Conservation (phyloP, 2,888 invertebrate species). For the Lasioglossum morio region DNA sequence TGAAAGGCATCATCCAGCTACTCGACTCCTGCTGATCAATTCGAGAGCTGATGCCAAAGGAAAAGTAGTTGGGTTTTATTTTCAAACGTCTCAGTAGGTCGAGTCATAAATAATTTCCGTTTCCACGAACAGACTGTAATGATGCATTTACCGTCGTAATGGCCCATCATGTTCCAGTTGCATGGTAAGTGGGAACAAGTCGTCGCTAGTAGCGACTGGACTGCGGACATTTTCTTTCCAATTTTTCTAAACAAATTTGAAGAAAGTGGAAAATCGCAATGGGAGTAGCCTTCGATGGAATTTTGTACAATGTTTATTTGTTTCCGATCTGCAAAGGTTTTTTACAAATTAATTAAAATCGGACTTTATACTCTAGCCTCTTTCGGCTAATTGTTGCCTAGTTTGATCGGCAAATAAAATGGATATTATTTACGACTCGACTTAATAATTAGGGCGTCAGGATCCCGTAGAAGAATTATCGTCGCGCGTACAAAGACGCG, state of each 20-base stretch:
- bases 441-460: background rate
- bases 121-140: background rate
- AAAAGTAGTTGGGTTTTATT: background rate
- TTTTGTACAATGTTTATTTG: too few relatives aligned
- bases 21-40: background rate
- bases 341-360: too few relatives aligned
- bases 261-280: too few relatives aligned
- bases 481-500: too few relatives aligned
- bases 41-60: background rate
- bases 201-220: background rate
- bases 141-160: background rate
- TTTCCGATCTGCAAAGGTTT: too few relatives aligned
- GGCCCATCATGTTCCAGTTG: background rate
- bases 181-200: background rate
- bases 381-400: background rate
- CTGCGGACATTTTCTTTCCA: too few relatives aligned
- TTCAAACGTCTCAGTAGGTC: background rate
- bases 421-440: background rate
- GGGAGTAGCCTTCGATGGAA: too few relatives aligned
- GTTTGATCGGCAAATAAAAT: background rate
- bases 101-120: background rate
- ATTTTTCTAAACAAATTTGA: too few relatives aligned
- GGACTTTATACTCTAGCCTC: too few relatives aligned
- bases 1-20: background rate
- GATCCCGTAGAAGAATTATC: too few relatives aligned